Evolutionary conservation across 2,888 invertebrate genomes (phyloP), one percentile per base, ranked within the genome.

Genomic region (Hecatera dysodea): DNA sequence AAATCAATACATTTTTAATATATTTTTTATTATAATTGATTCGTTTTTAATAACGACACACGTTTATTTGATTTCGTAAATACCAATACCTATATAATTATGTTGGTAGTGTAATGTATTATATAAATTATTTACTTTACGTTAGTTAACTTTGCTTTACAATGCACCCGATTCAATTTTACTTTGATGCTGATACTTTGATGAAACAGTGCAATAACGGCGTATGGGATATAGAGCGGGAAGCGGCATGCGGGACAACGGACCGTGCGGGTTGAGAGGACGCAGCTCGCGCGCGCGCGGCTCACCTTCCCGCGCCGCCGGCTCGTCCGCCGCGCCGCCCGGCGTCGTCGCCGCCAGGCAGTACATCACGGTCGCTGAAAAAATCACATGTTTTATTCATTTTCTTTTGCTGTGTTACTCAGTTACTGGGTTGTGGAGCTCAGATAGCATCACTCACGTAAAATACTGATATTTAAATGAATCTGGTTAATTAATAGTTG

Each of bases 351-450:
- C 90, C 84, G 93, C 95, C 85, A 96, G 89, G 90, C 94, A 94
- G 91, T 96, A 96, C 95, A 96, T 95, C 88, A 96, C 95, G 36
- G 96, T 96, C 74, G 96, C 95, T 95, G 91, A 4, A 90, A 89
- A n/a, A 27, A 17, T 22, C 27, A 67, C 33, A 53, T 53, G 19
- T 27, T 52, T 48, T 22, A 48, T 33, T 33, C 33, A 33, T 33
- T 29, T 4, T 29, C 29, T 29, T 29, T 29, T 29, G 29, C 29
- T 6, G 6, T 29, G 29, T 29, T 29, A 29, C 29, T 6, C 29
- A 29, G 29, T 29, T 29, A 29, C 29, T 29, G 29, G 29, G 29
- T 29, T 29, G 29, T 29, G 29, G 29, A 29, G 29, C 4, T 29
- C 29, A 29, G 29, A 29, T 29, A 29, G 4, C 2, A 6, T 2